These are phyloP conservation scores for Halcyon malimbica DNA, from an alignment of 2,113 vertebrate genomes.

Conservation along the genomic window DNA sequence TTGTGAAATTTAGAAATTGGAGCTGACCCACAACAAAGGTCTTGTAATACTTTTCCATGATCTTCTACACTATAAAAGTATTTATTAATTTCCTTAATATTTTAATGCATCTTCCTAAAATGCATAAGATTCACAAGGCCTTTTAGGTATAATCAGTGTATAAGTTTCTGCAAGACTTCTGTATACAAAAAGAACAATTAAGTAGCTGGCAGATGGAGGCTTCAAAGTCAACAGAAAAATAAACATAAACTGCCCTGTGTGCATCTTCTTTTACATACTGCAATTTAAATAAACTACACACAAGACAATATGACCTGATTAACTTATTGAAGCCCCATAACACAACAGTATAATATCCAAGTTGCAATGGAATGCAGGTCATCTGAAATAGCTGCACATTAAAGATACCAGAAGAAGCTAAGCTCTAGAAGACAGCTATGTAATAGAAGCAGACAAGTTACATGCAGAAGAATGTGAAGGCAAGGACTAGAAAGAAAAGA, in stretches of 20 bases:
- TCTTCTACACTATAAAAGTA: not conserved
- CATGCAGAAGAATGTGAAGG: not conserved
- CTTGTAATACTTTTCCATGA: not conserved
- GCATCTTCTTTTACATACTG: not conserved
- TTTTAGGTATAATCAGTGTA: not conserved
- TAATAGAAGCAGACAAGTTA: not conserved
- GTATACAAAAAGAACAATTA: not conserved
- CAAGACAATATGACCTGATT: not conserved
- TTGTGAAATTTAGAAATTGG: not conserved
- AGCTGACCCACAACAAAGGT: not conserved
- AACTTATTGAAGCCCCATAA: not conserved
- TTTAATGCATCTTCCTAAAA: not conserved
- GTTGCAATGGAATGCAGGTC: not conserved
- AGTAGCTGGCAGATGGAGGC: not conserved
- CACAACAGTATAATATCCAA: not conserved
- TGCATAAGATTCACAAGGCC: not conserved
- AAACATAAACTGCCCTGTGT: not conserved
- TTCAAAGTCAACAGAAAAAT: slow-evolving; percentile 31
- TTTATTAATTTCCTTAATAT: not conserved
- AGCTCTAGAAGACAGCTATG: not conserved
- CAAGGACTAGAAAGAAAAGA: not conserved
- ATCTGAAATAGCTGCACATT: not conserved
- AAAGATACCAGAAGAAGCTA: not conserved
- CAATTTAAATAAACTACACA: not conserved
- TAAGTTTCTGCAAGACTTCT: not conserved